A percentile compares a stretch with the other conserved stretches of the same genome.
These are phyloP conservation scores for Ceratina calcarata DNA, from an alignment of 1,140 invertebrate genomes.

Conservation along the genomic window DNA sequence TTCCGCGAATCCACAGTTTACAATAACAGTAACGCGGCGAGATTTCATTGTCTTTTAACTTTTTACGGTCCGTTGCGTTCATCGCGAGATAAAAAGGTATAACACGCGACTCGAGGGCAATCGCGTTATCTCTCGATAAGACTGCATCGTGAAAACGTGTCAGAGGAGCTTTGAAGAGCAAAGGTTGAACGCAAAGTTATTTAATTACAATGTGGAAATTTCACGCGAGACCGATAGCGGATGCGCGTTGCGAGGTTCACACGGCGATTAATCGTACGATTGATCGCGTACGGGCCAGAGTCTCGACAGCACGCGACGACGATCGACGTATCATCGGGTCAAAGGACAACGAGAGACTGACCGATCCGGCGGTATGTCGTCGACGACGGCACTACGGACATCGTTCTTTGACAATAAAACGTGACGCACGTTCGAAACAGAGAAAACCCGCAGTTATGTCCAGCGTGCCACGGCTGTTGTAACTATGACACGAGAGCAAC, in stretches of 20 bases:
- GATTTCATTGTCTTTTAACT: background rate
- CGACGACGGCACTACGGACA: conserved; percentile 8
- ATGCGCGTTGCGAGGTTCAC: background rate
- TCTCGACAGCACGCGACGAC: background rate
- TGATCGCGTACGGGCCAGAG: background rate
- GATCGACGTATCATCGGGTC: conserved; percentile 50
- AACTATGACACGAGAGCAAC: conserved; percentile 65
- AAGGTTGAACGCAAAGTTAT: too few species aligned
- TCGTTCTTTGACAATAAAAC: conserved; percentile 60
- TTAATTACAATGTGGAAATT: background rate
- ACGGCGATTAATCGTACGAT: conserved; percentile 1
- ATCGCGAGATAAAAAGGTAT: too few species aligned
- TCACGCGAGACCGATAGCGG: background rate
- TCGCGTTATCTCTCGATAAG: too few species aligned
- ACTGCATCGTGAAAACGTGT: too few species aligned
- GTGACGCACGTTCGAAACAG: conserved; percentile 65
- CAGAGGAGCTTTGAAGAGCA: too few species aligned
- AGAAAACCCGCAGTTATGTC: conserved; percentile 56
- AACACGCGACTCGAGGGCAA: too few species aligned
- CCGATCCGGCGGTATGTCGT: conserved; percentile 25
- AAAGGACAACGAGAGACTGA: conserved; percentile 70
- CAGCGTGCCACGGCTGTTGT: conserved; percentile 60
- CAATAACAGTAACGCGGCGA: background rate
- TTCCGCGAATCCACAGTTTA: background rate
- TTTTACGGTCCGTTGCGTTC: too few species aligned